These are phyloP conservation scores for Hoplodrina ambigua DNA, from an alignment of 2,888 invertebrate genomes.

Conservation along the genomic window DNA sequence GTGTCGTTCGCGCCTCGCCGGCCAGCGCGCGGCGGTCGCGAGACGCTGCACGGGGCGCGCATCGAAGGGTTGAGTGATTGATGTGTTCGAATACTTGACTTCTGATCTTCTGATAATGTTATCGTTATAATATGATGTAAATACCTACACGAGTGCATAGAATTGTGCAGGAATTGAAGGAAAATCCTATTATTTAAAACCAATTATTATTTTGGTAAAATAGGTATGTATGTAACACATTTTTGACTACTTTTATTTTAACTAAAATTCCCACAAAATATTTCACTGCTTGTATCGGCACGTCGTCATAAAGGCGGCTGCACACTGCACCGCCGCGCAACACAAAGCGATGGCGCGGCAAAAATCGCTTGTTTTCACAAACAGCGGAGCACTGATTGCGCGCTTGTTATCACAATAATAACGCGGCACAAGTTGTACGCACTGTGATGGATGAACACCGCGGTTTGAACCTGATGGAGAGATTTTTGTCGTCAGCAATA, in stretches of 20 bases:
- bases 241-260: not conserved
- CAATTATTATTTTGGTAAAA: not conserved
- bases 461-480: not conserved
- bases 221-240: not conserved
- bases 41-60: conserved; percentile 11
- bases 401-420: conserved; percentile 72
- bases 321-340: conserved; percentile 28
- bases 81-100: conserved; percentile 59
- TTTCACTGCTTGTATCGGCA: conserved; percentile 41
- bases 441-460: conserved; percentile 40
- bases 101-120: too few relatives aligned
- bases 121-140: too few relatives aligned
- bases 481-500: not conserved
- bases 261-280: conserved; percentile 11
- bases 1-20: too few relatives aligned
- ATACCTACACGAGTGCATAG: not conserved
- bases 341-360: conserved; percentile 38
- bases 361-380: conserved; percentile 67
- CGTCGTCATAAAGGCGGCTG: conserved; percentile 46
- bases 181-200: not conserved
- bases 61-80: conserved; percentile 61
- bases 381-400: conserved; percentile 68
- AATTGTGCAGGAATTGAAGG: not conserved
- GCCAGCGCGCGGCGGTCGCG: not conserved
- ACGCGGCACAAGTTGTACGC: conserved; percentile 51